These are phyloP conservation scores for Rhingia rostrata DNA, from an alignment of 2,888 invertebrate genomes.

Conservation along the genomic window DNA sequence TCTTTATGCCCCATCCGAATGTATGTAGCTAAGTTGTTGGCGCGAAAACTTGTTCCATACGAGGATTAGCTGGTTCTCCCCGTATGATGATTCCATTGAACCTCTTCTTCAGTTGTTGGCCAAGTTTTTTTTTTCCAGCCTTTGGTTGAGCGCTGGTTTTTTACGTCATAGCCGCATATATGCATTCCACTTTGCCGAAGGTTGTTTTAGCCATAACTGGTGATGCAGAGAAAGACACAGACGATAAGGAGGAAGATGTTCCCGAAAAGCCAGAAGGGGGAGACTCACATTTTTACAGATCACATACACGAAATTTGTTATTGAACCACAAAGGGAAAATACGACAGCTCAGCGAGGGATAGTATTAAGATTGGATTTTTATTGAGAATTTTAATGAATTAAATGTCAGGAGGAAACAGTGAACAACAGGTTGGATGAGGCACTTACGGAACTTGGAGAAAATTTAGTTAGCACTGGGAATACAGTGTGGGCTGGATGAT, in stretches of 20 bases:
- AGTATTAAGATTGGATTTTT: conserved; percentile 71
- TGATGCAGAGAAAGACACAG: conserved; percentile 5
- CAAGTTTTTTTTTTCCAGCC: conserved; percentile 32
- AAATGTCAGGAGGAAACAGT: conserved; percentile 51
- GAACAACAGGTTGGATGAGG: conserved; percentile 52
- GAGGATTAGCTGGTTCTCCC: conserved; percentile 67
- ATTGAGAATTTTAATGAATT: conserved; percentile 72
- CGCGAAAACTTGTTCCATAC: conserved; percentile 72
- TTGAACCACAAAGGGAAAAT: conserved; percentile 56
- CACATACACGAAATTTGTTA: conserved; percentile 52
- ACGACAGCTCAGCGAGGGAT: conserved; percentile 7
- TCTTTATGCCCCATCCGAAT: neutral
- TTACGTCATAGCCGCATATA: conserved; percentile 60
- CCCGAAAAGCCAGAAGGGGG: neutral
- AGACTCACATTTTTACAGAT: conserved; percentile 63
- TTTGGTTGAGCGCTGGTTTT: conserved; percentile 20
- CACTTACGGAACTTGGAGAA: conserved; percentile 44
- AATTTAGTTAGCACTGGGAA: neutral
- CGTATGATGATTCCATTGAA: conserved; percentile 68
- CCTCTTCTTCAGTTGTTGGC: conserved; percentile 42
- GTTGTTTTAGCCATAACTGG: conserved; percentile 68
- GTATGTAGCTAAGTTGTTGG: conserved; percentile 27
- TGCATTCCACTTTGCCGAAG: conserved; percentile 62
- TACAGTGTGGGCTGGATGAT: conserved; percentile 48
- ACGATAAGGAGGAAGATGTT: neutral